Evolutionary conservation across 2,888 invertebrate species (phyloP).

Genomic region (Zaprionus obscuricornis): DNA sequence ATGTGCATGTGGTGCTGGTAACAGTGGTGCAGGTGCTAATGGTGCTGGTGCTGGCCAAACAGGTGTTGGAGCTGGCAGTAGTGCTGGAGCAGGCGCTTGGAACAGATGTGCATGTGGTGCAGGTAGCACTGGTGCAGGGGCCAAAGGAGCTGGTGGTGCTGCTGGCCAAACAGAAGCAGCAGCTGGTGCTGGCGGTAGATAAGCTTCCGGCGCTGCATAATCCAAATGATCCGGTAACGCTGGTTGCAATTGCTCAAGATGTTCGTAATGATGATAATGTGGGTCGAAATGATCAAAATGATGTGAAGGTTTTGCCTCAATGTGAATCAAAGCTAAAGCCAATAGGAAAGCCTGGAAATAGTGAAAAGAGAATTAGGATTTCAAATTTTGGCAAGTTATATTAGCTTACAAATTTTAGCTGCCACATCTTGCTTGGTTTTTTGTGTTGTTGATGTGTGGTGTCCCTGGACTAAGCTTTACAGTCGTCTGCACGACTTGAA

Average conservation of each 20-base stretch:
- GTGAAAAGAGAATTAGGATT: neutral
- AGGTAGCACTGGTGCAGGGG: conserved; percentile 23
- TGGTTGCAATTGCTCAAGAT: conserved; percentile 35
- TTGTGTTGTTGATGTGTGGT: conserved; percentile 20
- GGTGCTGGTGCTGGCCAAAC: conserved; percentile 26
- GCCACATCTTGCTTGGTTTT: conserved; percentile 64
- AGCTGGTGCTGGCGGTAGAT: conserved; percentile 18
- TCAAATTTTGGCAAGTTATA: neutral
- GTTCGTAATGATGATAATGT: conserved; percentile 25
- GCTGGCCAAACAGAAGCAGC: conserved; percentile 45
- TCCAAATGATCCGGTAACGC: conserved; percentile 63
- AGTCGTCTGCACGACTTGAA: conserved; percentile 34
- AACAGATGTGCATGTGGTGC: conserved; percentile 16
- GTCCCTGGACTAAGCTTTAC: conserved; percentile 30
- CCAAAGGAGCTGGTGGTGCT: conserved; percentile 13
- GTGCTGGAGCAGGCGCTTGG: conserved; percentile 20
- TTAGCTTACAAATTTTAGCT: conserved; percentile 64
- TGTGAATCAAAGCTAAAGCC: conserved; percentile 35
- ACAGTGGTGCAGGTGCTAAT: conserved; percentile 41
- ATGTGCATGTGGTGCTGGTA: conserved; percentile 42
- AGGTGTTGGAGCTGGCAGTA: conserved; percentile 39
- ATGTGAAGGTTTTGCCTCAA: conserved; percentile 70
- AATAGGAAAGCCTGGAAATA: conserved; percentile 47
- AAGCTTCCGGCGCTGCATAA: conserved; percentile 48
- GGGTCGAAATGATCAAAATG: conserved; percentile 61